phyloP scores from a whole-genome alignment of 2,888 invertebrate species.

The Pachliopta kotzebuea region DNA sequence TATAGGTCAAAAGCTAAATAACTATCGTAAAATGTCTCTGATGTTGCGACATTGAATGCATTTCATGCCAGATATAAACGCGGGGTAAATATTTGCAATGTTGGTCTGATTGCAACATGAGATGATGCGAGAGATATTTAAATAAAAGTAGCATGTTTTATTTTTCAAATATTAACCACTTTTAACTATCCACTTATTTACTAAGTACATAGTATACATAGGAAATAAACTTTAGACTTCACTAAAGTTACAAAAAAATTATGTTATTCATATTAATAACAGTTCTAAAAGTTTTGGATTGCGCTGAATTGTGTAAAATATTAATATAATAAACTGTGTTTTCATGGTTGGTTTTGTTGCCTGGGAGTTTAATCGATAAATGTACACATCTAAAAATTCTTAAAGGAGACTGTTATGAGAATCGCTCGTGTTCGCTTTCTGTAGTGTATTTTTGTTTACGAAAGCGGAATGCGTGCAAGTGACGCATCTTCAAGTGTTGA shows the following conservation, averaged over 20 bases:
- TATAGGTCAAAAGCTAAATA: constrained; percentile 63
- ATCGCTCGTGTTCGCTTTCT: constrained; percentile 13
- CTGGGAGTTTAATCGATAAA: not conserved
- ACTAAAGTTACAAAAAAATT: too few relatives aligned
- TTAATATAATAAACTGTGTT: too few relatives aligned
- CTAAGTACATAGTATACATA: too few relatives aligned
- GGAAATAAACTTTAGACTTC: too few relatives aligned
- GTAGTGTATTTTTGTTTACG: constrained; percentile 60
- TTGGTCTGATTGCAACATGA: constrained; percentile 38
- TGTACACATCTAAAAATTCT: constrained; percentile 15
- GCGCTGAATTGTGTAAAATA: too few relatives aligned
- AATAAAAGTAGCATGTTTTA: too few relatives aligned
- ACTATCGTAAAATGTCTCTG: constrained; percentile 61
- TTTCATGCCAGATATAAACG: constrained; percentile 42
- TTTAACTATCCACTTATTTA: too few relatives aligned
- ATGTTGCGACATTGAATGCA: constrained; percentile 48
- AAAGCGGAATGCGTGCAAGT: constrained; percentile 47
- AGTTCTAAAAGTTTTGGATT: too few relatives aligned
- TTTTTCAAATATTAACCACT: too few relatives aligned
- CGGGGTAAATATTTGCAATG: constrained; percentile 36
- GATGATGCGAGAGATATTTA: constrained; percentile 29
- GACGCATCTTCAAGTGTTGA: constrained; percentile 52
- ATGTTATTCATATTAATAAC: too few relatives aligned
- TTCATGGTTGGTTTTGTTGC: not conserved
- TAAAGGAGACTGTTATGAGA: constrained; percentile 30